Percentiles rank a stretch among this genome's conserved stretches.
Evolutionary conservation across 2,888 invertebrate genomes (phyloP).

Genomic region (Plagodis dolabraria): DNA sequence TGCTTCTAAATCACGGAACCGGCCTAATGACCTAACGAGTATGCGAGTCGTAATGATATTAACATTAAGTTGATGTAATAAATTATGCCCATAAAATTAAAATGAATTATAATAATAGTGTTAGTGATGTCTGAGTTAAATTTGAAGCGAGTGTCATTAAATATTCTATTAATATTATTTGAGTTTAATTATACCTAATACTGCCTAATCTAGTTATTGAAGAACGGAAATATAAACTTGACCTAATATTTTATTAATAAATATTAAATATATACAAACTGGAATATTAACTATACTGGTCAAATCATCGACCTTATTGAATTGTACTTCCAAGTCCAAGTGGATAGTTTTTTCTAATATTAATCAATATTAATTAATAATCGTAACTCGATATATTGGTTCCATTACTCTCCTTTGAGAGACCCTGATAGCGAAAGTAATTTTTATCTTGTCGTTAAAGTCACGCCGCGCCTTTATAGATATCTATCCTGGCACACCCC

Average conservation of each 20-base stretch:
- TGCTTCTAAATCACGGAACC: slow-evolving; percentile 7
- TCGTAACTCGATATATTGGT: slow-evolving; percentile 23
- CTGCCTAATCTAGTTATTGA: slow-evolving; percentile 5
- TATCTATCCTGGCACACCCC: slow-evolving; percentile 39
- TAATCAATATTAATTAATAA: not conserved
- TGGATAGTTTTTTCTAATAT: not conserved
- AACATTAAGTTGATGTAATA: slow-evolving; percentile 24
- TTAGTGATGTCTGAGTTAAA: slow-evolving; percentile 17
- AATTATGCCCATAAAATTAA: slow-evolving; percentile 18
- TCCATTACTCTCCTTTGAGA: slow-evolving; percentile 23
- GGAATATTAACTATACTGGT: too few species aligned
- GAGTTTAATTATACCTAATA: not conserved
- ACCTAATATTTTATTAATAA: slow-evolving; percentile 5
- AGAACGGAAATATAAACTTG: slow-evolving; percentile 18
- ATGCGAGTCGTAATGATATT: slow-evolving; percentile 23
- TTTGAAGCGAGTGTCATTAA: slow-evolving; percentile 8
- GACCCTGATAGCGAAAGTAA: slow-evolving; percentile 30
- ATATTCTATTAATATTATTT: slow-evolving; percentile 10
- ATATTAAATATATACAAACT: not conserved
- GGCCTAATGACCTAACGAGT: slow-evolving; percentile 24
- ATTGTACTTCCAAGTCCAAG: too few species aligned
- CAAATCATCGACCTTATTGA: too few species aligned
- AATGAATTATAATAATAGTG: slow-evolving; percentile 16
- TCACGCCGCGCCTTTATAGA: slow-evolving; percentile 32
- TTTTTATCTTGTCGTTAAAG: slow-evolving; percentile 36